These are phyloP conservation scores for Drosophila ercepeae DNA, from an alignment of 1,140 invertebrate genomes.

Conservation along the genomic window DNA sequence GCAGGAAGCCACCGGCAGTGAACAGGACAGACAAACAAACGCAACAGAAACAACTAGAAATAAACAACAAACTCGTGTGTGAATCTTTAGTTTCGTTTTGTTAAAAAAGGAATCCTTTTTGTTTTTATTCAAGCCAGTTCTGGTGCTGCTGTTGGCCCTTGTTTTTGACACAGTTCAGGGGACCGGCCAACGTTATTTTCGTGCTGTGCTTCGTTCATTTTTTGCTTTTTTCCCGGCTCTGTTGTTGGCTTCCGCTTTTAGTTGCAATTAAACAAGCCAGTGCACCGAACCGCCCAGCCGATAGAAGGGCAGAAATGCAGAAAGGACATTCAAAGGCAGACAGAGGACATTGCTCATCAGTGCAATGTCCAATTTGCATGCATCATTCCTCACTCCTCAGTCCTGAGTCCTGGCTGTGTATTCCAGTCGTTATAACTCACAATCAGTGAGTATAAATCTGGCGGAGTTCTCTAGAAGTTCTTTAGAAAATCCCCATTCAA, in stretches of 20 bases:
- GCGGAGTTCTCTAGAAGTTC: too few species aligned
- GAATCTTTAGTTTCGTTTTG: slow-evolving; percentile 26
- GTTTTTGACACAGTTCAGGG: slow-evolving; percentile 75
- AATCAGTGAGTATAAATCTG: too few species aligned
- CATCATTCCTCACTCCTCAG: slow-evolving; percentile 9
- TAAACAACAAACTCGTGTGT: slow-evolving; percentile 66
- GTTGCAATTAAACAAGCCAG: slow-evolving; percentile 79
- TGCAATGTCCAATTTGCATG: slow-evolving; percentile 67
- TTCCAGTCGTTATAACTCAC: slow-evolving; percentile 8
- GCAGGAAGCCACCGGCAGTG: slow-evolving; percentile 63
- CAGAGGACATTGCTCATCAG: slow-evolving; percentile 68
- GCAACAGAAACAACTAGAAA: slow-evolving; percentile 56
- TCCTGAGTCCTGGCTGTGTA: too few species aligned
- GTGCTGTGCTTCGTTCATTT: background rate
- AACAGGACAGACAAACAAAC: slow-evolving; percentile 52
- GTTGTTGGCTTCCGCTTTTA: slow-evolving; percentile 61
- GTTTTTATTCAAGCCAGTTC: slow-evolving; percentile 15
- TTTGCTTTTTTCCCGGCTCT: slow-evolving; percentile 6
- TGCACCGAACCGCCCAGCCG: slow-evolving; percentile 36
- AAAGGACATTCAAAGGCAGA: slow-evolving; percentile 12
- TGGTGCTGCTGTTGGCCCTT: slow-evolving; percentile 22
- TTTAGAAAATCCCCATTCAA: too few species aligned
- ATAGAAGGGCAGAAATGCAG: slow-evolving; percentile 31
- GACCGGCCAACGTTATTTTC: slow-evolving; percentile 59
- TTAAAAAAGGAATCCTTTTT: background rate